Evolutionary conservation across 2,797 vertebrate genomes (phyloP), one percentile per base, ranked within the genome.

Genomic region (Melanotaenia maccullochi): DNA sequence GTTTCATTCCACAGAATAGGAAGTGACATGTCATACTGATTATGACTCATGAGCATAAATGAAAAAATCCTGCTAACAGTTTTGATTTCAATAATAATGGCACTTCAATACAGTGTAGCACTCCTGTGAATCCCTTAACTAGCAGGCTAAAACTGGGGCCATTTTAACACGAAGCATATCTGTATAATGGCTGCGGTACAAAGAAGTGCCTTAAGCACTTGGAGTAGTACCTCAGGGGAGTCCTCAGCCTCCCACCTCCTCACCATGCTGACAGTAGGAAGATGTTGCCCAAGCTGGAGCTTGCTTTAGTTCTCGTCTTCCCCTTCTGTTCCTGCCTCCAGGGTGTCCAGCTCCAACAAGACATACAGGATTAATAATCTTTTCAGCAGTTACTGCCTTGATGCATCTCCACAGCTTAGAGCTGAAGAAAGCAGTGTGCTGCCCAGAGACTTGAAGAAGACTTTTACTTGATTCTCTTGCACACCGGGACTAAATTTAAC

Each of bases 161-260:
- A 65, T 78, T 77, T 81, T 66, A 88, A 83, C 86, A 80, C 74
- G 79, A 87, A 72, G 68, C 73, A 80, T 66, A 78, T 65, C 70
- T 42, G 56, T 38, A 62, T 80, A 81, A 83, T 78, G 62, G 65
- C 77, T 55, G 66, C 71, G 79, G 85, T 82, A 87, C 73, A 71
- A 78, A 76, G 73, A 83, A 57, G 61, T 81, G 84, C 82, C 85
- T 66, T 38, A 71, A 90, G 90, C 85, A 71, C 74, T 86, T 56
- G 67, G 44, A 66, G 61, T 71, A 24, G 66, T 81, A 89, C 79
- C 85, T 85, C 71, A 28, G 71, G 87, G 86, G 76, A 71, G 76
- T 88, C 82, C 82, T 90, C 76, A 78, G 59, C 68, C 77, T 88
- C 71, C 69, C 65, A 58, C 73, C 52, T 77, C 63, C 70, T 83